Conservation (phyloP, 2,888 invertebrate species). For the Cataglyphis rosenhaueri region DNA sequence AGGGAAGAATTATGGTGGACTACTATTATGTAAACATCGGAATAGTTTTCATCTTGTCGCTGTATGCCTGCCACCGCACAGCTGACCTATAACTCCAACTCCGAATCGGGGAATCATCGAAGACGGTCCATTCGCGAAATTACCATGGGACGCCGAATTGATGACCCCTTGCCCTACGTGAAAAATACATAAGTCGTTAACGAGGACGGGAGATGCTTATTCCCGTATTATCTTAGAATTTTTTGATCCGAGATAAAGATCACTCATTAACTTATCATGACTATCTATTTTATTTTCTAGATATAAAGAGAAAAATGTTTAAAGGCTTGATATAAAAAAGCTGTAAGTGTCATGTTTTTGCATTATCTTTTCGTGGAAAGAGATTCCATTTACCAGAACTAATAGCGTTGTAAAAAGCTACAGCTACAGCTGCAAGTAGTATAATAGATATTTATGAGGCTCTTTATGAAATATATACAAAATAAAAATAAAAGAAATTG, state of each 20-base stretch:
- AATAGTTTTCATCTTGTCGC: slow-evolving; percentile 88
- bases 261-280: background rate
- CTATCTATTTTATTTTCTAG: slow-evolving; percentile 19
- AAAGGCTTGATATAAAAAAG: slow-evolving; percentile 22
- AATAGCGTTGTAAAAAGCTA: slow-evolving; percentile 29
- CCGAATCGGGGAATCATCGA: slow-evolving; percentile 56
- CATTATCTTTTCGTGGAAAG: slow-evolving; percentile 22
- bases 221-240: slow-evolving; percentile 22
- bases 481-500: background rate
- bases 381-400: background rate
- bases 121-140: slow-evolving; percentile 71
- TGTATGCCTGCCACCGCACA: slow-evolving; percentile 65
- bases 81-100: slow-evolving; percentile 59
- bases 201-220: slow-evolving; percentile 14
- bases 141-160: slow-evolving; percentile 65
- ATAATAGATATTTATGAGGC: slow-evolving; percentile 32
- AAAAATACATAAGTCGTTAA: slow-evolving; percentile 62
- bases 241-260: slow-evolving; percentile 27
- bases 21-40: slow-evolving; percentile 90
- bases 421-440: background rate
- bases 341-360: slow-evolving; percentile 20
- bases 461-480: slow-evolving; percentile 21
- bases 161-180: slow-evolving; percentile 21
- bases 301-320: slow-evolving; percentile 18
- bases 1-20: slow-evolving; percentile 86